Evolutionary conservation across 2,113 vertebrate genomes (phyloP).

Genomic region (Saguinus imperator): DNA sequence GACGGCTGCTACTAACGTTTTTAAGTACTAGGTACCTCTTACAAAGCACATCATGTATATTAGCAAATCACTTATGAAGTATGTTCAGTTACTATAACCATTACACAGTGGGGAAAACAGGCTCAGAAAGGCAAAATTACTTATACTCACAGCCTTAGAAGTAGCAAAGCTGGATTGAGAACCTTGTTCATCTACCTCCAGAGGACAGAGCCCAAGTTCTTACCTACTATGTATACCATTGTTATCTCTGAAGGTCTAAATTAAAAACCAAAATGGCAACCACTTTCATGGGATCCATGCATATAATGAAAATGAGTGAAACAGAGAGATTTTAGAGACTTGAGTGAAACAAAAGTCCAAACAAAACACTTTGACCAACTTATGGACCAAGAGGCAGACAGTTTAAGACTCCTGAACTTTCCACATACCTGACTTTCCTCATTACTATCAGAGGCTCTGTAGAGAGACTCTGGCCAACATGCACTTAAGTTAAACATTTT

Average conservation of each 20-base stretch:
- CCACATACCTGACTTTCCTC: neutral
- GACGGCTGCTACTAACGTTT: neutral
- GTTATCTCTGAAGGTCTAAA: neutral
- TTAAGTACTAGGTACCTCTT: neutral
- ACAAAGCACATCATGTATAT: neutral
- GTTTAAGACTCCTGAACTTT: neutral
- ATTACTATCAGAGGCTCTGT: neutral
- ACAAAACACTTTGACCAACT: neutral
- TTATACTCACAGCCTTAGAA: neutral
- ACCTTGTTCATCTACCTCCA: neutral
- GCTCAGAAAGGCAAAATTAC: neutral
- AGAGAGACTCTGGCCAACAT: neutral
- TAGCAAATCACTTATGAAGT: neutral
- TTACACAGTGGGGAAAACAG: neutral
- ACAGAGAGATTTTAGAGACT: neutral
- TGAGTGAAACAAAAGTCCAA: constrained; percentile 1
- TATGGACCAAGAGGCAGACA: neutral
- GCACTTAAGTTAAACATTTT: neutral
- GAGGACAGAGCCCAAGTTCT: neutral
- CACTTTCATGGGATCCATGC: neutral
- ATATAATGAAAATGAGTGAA: neutral
- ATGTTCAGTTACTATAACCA: neutral
- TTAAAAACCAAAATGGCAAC: neutral
- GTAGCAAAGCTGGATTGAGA: neutral
- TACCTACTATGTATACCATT: neutral